A percentile compares a stretch with the other conserved stretches of the same genome.
These are phyloP conservation scores for Leucophenga montana DNA, from an alignment of 2,888 invertebrate species.

Conservation along the genomic window DNA sequence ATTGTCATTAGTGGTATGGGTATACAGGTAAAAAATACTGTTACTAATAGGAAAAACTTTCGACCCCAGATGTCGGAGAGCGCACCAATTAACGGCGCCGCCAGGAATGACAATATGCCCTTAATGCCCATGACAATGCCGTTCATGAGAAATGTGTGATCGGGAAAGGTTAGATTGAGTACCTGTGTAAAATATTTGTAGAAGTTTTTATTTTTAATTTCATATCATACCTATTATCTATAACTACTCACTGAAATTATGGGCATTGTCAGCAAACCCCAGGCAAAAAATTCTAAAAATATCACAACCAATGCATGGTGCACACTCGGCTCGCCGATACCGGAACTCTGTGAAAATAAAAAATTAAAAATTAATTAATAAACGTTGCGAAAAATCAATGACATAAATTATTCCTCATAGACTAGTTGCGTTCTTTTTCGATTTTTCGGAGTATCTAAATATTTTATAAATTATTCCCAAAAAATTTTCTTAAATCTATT, in stretches of 20 bases:
- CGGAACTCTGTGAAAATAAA: slow-evolving; percentile 79
- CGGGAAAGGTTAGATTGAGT: slow-evolving; percentile 97
- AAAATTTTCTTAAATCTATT: neutral
- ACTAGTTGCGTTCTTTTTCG: slow-evolving; percentile 5
- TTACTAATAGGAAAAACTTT: slow-evolving; percentile 96
- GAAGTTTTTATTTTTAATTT: neutral
- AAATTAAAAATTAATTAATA: neutral
- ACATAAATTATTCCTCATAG: neutral
- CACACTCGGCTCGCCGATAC: slow-evolving; percentile 95
- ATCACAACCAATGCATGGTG: slow-evolving; percentile 99
- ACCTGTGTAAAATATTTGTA: slow-evolving; percentile 74
- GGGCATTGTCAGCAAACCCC: slow-evolving; percentile 98
- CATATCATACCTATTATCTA: too few species aligned
- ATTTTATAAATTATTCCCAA: neutral
- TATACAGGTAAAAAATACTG: slow-evolving; percentile 98
- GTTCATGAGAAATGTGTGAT: slow-evolving; percentile 98
- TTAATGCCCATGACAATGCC: slow-evolving; percentile 99
- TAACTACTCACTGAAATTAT: slow-evolving; percentile 82
- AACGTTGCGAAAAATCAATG: neutral
- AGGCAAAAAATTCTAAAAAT: slow-evolving; percentile 99
- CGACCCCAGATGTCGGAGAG: slow-evolving; percentile 98
- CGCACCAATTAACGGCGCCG: slow-evolving; percentile 97
- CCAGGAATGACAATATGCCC: slow-evolving; percentile 97
- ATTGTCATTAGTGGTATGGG: slow-evolving; percentile 99
- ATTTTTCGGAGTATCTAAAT: neutral